A percentile compares a stretch with the other conserved stretches of the same genome.
Conservation (phyloP, 2,888 invertebrate genomes). For the Lasioglossum pauxillum region DNA sequence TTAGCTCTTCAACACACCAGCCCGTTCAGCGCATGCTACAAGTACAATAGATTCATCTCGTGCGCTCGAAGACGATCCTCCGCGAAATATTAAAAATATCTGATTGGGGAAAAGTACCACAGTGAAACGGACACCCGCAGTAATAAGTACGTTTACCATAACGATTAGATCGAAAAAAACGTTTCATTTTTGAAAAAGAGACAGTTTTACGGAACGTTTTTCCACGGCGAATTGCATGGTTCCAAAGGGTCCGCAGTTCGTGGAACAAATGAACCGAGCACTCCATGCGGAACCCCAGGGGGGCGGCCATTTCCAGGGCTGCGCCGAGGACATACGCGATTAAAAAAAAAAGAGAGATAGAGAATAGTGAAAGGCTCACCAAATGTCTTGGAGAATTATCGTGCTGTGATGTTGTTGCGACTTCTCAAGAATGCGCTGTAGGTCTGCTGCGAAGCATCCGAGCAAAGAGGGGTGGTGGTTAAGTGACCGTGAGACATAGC, state of each 20-base stretch:
- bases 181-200: too few relatives aligned
- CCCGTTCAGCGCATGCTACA: slow-evolving; percentile 13
- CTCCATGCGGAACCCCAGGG: not conserved
- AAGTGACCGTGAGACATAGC: slow-evolving; percentile 46
- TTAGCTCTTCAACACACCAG: slow-evolving; percentile 24
- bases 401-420: not conserved
- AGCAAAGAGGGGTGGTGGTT: slow-evolving; percentile 38
- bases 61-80: not conserved
- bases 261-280: not conserved
- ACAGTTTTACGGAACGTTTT: not conserved
- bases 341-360: not conserved
- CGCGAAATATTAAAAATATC: too few relatives aligned
- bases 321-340: not conserved
- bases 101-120: too few relatives aligned
- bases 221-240: not conserved
- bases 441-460: slow-evolving; percentile 54
- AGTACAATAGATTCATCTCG: not conserved
- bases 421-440: slow-evolving; percentile 24
- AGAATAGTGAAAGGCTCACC: not conserved
- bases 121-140: too few relatives aligned
- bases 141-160: too few relatives aligned
- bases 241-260: not conserved
- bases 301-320: not conserved
- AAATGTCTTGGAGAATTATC: slow-evolving; percentile 39
- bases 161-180: too few relatives aligned